These are phyloP conservation scores for Rhabditoides inermis DNA, from an alignment of 2,888 invertebrate species.

Conservation along the genomic window DNA sequence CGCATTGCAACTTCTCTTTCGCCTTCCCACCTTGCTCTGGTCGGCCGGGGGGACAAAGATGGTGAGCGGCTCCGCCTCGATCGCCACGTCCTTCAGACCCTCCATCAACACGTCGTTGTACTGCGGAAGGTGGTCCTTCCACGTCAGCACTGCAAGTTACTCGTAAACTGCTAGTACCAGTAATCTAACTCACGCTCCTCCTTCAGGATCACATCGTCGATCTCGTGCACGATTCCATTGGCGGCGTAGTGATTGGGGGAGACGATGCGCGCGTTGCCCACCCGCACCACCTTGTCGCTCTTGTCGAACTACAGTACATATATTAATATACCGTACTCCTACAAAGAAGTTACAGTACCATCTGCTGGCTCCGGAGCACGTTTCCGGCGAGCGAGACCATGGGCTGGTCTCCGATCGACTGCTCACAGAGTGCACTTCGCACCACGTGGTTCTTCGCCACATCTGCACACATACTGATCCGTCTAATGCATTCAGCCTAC, in stretches of 20 bases:
- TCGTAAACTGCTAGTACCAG: not conserved
- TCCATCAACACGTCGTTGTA: slow-evolving; percentile 3
- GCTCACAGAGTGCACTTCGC: not conserved
- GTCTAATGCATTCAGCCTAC: no score
- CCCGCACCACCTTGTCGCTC: no score
- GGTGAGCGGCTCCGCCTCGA: slow-evolving; percentile 7
- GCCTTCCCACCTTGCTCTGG: not conserved
- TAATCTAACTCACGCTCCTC: slow-evolving; percentile 6
- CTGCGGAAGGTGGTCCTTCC: slow-evolving; percentile 7
- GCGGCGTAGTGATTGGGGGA: slow-evolving; percentile 5
- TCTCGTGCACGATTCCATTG: slow-evolving; percentile 11
- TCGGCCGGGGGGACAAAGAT: slow-evolving; percentile 8
- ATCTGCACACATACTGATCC: no score
- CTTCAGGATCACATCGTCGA: slow-evolving; percentile 8
- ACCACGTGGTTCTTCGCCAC: no score
- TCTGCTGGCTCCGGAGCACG: no score
- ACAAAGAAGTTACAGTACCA: no score
- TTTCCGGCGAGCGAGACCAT: not conserved
- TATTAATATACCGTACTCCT: no score
- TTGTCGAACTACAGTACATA: no score
- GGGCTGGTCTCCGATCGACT: not conserved
- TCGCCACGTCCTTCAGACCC: slow-evolving; percentile 3
- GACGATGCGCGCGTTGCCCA: slow-evolving; percentile 1
- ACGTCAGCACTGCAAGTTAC: slow-evolving; percentile 1
- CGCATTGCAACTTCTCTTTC: no score